Percentiles rank a stretch among this genome's conserved stretches.
Conservation (phyloP, 2,888 invertebrate species). For the Caprella mutica region DNA sequence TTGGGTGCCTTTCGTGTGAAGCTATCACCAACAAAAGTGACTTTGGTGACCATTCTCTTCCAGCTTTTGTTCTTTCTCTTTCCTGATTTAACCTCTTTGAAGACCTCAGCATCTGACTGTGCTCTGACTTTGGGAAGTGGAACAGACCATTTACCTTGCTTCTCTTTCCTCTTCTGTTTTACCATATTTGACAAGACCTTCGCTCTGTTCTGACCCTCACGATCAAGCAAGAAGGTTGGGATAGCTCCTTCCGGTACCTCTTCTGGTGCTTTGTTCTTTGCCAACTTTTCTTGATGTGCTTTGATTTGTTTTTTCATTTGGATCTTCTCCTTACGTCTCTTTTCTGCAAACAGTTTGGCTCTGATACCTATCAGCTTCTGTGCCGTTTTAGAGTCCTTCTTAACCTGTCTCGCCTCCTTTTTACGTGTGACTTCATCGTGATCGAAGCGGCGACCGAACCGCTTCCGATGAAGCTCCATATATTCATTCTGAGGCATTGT, state of each 20-base stretch:
- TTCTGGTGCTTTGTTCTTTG: slow-evolving; percentile 66
- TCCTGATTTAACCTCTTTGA: slow-evolving; percentile 80
- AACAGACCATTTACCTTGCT: slow-evolving; percentile 99
- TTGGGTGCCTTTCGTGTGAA: slow-evolving; percentile 99
- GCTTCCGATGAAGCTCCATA: slow-evolving; percentile 92
- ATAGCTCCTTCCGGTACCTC: slow-evolving; percentile 79
- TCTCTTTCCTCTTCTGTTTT: slow-evolving; percentile 98
- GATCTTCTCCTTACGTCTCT: slow-evolving; percentile 93
- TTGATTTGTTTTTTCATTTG: slow-evolving; percentile 98
- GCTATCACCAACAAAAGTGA: slow-evolving; percentile 92
- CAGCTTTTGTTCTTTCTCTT: slow-evolving; percentile 90
- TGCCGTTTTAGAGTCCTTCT: slow-evolving; percentile 80
- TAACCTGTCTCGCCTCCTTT: slow-evolving; percentile 85
- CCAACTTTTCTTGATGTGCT: slow-evolving; percentile 89
- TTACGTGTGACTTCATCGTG: slow-evolving; percentile 95
- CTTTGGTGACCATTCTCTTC: slow-evolving; percentile 99
- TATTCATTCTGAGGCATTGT: slow-evolving; percentile 99
- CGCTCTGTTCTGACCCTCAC: slow-evolving; percentile 84
- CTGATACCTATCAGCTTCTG: slow-evolving; percentile 86
- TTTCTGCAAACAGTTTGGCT: slow-evolving; percentile 93
- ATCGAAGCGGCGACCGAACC: slow-evolving; percentile 90
- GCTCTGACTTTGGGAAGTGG: slow-evolving; percentile 97
- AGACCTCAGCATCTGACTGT: slow-evolving; percentile 92
- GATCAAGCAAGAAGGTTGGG: slow-evolving; percentile 92
- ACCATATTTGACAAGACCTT: slow-evolving; percentile 98